phyloP scores from a whole-genome alignment of 1,140 invertebrate species.

The Euura saliciscinereae region DNA sequence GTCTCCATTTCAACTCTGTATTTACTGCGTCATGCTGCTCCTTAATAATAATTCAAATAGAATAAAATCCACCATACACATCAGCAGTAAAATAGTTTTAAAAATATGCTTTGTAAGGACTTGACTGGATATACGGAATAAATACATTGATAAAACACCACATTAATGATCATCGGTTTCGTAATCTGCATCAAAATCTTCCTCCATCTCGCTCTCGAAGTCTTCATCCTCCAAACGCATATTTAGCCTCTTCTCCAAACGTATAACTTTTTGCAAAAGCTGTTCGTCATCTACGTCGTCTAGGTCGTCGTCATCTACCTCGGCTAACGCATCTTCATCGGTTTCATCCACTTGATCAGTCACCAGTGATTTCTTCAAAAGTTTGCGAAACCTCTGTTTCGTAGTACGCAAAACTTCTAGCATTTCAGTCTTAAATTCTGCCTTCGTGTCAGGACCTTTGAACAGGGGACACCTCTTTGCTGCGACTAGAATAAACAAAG shows the following conservation, averaged over 20 bases:
- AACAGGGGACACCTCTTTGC: neutral
- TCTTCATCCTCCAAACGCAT: neutral
- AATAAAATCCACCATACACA: neutral
- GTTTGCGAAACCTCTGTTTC: no score
- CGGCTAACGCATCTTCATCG: neutral
- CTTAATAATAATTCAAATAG: neutral
- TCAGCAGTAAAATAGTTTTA: neutral
- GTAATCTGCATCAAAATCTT: neutral
- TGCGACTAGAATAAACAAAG: neutral
- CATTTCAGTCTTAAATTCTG: neutral
- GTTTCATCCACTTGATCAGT: conserved; percentile 1
- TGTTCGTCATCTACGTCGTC: neutral
- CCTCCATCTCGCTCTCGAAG: neutral
- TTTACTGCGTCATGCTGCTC: neutral
- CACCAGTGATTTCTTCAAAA: neutral
- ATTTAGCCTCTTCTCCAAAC: neutral
- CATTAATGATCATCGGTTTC: neutral
- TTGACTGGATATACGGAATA: neutral
- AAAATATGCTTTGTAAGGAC: neutral
- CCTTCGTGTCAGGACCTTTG: neutral
- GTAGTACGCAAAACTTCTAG: no score
- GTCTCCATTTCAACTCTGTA: neutral
- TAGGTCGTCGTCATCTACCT: no score
- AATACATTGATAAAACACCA: neutral
- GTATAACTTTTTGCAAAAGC: neutral